phyloP scores from a whole-genome alignment of 2,888 invertebrate species.

The Yponomeuta sedellus region DNA sequence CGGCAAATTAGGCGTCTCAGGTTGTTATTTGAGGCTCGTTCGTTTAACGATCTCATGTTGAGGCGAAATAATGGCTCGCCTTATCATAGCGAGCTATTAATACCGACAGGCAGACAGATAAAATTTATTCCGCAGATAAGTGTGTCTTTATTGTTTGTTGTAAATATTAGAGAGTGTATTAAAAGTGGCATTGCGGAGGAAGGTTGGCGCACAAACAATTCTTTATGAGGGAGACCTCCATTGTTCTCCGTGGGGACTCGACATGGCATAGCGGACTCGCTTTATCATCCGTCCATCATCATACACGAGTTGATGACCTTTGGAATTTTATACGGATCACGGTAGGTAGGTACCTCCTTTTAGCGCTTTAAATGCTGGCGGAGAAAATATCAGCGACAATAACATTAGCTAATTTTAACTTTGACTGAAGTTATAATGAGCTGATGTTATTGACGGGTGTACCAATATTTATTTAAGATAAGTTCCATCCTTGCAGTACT shows the following conservation, averaged over 20 bases:
- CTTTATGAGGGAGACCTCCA: slow-evolving; percentile 67
- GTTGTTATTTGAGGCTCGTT: slow-evolving; percentile 15
- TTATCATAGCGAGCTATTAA: slow-evolving; percentile 8
- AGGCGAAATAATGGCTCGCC: slow-evolving; percentile 6
- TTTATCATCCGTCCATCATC: neutral
- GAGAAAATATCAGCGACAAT: too few species aligned
- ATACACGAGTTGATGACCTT: slow-evolving; percentile 39
- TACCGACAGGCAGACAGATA: neutral
- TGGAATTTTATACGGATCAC: slow-evolving; percentile 28
- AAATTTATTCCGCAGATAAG: slow-evolving; percentile 2
- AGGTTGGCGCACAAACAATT: slow-evolving; percentile 68
- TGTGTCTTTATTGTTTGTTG: slow-evolving; percentile 20
- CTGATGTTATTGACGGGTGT: too few species aligned
- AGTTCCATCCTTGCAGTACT: too few species aligned
- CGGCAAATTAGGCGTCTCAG: slow-evolving; percentile 1
- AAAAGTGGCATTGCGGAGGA: slow-evolving; percentile 59
- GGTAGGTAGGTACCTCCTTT: too few species aligned
- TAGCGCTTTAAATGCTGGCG: too few species aligned
- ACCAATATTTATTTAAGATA: too few species aligned
- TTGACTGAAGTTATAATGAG: too few species aligned
- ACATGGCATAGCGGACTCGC: slow-evolving; percentile 56
- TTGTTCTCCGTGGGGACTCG: slow-evolving; percentile 57
- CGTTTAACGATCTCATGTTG: slow-evolving; percentile 11
- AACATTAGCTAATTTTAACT: too few species aligned
- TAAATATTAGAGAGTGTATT: slow-evolving; percentile 44